Conservation (phyloP, 2,797 vertebrate species). For the Danio tinwini region DNA sequence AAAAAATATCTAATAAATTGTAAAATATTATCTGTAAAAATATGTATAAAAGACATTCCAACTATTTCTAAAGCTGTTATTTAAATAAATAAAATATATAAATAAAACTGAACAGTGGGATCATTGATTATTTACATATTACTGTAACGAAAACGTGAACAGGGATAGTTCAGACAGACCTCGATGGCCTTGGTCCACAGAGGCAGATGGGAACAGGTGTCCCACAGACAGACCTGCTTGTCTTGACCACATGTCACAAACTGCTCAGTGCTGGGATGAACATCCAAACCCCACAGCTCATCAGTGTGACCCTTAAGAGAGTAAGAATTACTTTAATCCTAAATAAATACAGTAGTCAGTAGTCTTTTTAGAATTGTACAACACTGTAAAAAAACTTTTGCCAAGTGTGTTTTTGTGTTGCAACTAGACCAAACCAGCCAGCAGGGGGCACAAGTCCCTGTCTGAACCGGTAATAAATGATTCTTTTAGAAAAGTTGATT, state of each 20-base stretch:
- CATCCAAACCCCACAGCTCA: slow-evolving; percentile 90
- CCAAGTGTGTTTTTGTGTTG: no score
- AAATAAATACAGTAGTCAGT: background rate
- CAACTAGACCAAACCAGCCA: no score
- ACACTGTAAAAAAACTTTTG: no score
- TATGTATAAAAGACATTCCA: background rate
- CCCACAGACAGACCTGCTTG: slow-evolving; percentile 88
- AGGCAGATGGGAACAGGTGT: slow-evolving; percentile 83
- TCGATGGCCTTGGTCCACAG: slow-evolving; percentile 89
- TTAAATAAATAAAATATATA: no score
- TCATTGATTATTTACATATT: background rate
- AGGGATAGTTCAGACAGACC: slow-evolving; percentile 66
- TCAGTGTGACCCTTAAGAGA: slow-evolving; percentile 86
- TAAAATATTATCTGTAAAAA: no score
- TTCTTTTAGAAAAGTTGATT: background rate
- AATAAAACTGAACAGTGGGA: background rate
- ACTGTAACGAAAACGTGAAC: background rate
- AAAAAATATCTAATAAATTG: no score
- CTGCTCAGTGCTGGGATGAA: slow-evolving; percentile 85
- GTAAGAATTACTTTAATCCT: background rate
- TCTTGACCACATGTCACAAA: slow-evolving; percentile 90
- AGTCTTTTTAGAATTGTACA: no score
- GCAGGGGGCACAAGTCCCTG: no score
- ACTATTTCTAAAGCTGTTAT: background rate
- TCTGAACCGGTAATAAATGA: no score